Evolutionary conservation across 1,140 invertebrate genomes (phyloP), one percentile per base, ranked within the genome.

Genomic region (Aphaenogaster floridana): DNA sequence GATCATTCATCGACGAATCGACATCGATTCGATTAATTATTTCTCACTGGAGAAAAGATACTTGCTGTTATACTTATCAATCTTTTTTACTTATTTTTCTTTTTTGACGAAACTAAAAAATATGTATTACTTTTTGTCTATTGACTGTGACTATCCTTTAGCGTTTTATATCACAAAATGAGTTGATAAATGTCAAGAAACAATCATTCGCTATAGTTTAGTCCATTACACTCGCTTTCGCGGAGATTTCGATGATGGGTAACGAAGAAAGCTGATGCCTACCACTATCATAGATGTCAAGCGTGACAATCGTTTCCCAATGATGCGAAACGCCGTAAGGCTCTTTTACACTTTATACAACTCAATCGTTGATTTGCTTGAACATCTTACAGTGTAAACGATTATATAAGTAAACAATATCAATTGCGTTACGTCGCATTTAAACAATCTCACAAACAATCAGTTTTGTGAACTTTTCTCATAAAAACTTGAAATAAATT

Each of bases 301-400:
- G 0, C 4, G 1, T 45, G n/a, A n/a, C 61, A 36, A 63, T 63
- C 39, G 3, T 68, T 68, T 42, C 64, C 5, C 64, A 68, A 45
- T 36, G 28, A 63, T 45, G 36, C 3, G 64, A 68, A 45, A 68
- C 7, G 28, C 28, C 11, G 3, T 45, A 13, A 42, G n/a, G 39
- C 39, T 68, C 39, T 45, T 45, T 68, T 68, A 9, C 39, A 45
- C 42, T 69, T 69, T 28, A 28, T 48, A 69, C 11, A 45, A 68
- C 17, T 39, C 15, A 39, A 66, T 42, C 6, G 11, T 28, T 28
- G 28, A 28, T 28, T 28, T 28, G 11, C 6, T 17, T 15, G 21
- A 69, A 69, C 15, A 11, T 69, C 4, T 3, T 45, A 21, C 0
- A 48, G 48, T 50, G 21, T 28, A 68, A 59, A 68, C 0, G 2